Conservation (phyloP, 2,797 vertebrate species). For the Ispidina lecontei region DNA sequence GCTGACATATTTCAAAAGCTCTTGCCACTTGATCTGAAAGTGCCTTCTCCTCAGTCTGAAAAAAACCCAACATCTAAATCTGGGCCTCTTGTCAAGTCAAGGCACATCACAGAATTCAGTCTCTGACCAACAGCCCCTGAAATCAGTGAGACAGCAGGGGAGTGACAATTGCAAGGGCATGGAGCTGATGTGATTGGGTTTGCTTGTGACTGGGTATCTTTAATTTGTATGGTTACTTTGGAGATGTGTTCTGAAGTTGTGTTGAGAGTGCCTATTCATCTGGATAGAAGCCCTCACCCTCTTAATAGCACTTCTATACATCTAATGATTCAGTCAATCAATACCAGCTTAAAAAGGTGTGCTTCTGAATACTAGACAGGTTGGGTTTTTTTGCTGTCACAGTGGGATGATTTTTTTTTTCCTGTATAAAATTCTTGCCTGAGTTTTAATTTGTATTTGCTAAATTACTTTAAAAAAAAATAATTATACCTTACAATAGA, state of each 20-base stretch:
- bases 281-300: neutral
- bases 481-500: neutral
- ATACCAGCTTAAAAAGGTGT: neutral
- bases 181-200: neutral
- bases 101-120: neutral
- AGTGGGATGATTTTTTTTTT: neutral
- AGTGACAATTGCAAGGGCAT: neutral
- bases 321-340: conserved; percentile 27
- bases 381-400: neutral
- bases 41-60: neutral
- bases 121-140: neutral
- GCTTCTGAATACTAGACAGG: neutral
- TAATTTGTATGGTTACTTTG: neutral
- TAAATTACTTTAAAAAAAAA: neutral
- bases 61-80: neutral
- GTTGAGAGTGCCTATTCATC: neutral
- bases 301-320: neutral
- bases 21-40: neutral
- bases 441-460: neutral
- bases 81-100: neutral
- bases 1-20: neutral
- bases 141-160: neutral
- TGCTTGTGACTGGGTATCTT: neutral
- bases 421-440: neutral
- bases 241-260: neutral